Evolutionary conservation across 1,140 invertebrate species (phyloP).

Genomic region (Agraylea sexmaculata): DNA sequence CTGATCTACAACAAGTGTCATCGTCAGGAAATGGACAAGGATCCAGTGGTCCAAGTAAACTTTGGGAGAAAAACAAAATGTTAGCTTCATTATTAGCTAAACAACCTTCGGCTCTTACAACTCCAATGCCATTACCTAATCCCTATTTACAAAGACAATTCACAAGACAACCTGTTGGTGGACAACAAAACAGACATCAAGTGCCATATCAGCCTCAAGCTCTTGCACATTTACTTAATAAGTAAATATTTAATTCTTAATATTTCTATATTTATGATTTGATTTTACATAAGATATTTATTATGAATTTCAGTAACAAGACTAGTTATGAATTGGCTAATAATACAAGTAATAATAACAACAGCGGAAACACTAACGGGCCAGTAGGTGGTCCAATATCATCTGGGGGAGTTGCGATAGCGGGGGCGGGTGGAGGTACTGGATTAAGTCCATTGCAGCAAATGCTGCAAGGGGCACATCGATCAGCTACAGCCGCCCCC

Average conservation of each 20-base stretch:
- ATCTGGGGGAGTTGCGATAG: conserved; percentile 18
- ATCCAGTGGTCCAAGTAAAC: conserved; percentile 47
- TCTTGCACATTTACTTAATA: conserved; percentile 29
- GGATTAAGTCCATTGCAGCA: conserved; percentile 32
- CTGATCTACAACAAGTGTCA: conserved; percentile 40
- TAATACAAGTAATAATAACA: conserved; percentile 29
- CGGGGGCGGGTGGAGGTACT: conserved; percentile 7
- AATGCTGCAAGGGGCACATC: conserved; percentile 31
- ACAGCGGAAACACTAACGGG: conserved; percentile 6
- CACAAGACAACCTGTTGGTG: conserved; percentile 23
- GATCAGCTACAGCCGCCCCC: conserved; percentile 25
- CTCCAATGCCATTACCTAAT: conserved; percentile 31
- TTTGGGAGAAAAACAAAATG: conserved; percentile 78
- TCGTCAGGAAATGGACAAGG: conserved; percentile 28
- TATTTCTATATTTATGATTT: conserved; percentile 1
- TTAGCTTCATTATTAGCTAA: conserved; percentile 71
- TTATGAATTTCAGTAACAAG: conserved; percentile 25
- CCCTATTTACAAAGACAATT: conserved; percentile 25
- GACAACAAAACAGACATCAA: conserved; percentile 13
- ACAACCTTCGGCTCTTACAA: conserved; percentile 57
- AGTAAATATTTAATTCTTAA: conserved; percentile 25
- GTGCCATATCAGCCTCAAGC: conserved; percentile 23
- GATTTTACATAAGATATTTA: conserved; percentile 11
- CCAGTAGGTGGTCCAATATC: too few species aligned
- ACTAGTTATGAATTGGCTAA: conserved; percentile 33